Evolutionary conservation across 1,140 invertebrate genomes (phyloP).

Genomic region (Pristionchus pacificus): DNA sequence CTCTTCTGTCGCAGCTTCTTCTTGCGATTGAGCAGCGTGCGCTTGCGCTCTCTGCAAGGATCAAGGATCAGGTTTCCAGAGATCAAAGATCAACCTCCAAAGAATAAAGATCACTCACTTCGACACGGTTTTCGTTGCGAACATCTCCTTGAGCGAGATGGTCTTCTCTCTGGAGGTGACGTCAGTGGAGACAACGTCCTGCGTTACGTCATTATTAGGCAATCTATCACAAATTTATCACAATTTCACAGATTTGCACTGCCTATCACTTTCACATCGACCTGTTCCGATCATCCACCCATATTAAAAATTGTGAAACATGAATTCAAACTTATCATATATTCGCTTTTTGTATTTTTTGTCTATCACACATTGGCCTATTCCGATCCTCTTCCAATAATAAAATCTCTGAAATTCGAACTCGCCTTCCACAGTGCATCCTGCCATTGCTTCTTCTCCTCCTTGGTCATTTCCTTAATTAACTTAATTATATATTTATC

Average conservation of each 20-base stretch:
- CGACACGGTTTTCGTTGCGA: background rate
- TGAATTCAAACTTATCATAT: too few relatives aligned
- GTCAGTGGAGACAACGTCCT: background rate
- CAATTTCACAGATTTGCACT: too few relatives aligned
- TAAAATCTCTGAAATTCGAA: too few relatives aligned
- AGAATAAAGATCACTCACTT: background rate
- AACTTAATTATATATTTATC: too few relatives aligned
- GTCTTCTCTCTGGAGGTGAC: background rate
- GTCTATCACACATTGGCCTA: too few relatives aligned
- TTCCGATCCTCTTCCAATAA: too few relatives aligned
- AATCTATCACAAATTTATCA: too few relatives aligned
- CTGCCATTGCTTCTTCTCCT: background rate
- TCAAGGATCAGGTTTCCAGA: background rate
- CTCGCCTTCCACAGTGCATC: background rate
- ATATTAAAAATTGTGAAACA: too few relatives aligned
- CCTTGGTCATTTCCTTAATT: background rate
- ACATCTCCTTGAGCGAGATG: background rate
- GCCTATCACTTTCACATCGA: too few relatives aligned
- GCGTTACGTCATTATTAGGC: too few relatives aligned
- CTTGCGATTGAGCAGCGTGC: constrained; percentile 9
- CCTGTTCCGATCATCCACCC: too few relatives aligned
- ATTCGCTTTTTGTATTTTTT: too few relatives aligned
- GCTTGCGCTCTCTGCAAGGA: constrained; percentile 9
- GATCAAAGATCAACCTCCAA: constrained; percentile 6
- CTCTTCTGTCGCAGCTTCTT: constrained; percentile 13